Percentiles rank a stretch among this genome's conserved stretches.
Conservation (phyloP, 2,888 invertebrate species). For the Pandemis cinnamomeana region DNA sequence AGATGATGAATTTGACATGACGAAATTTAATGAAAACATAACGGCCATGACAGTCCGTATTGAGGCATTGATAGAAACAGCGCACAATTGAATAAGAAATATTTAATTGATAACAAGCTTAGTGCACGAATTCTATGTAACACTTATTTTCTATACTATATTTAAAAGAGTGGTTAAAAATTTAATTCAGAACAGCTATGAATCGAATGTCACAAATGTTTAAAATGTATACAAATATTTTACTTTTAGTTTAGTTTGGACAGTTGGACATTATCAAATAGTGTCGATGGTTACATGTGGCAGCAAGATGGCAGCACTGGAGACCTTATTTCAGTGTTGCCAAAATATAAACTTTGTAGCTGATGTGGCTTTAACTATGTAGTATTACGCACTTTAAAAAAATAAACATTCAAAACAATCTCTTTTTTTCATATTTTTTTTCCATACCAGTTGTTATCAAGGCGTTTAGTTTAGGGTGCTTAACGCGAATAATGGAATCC, state of each 20-base stretch:
- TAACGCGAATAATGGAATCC: too few species aligned
- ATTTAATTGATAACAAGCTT: neutral
- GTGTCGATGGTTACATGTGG: slow-evolving; percentile 18
- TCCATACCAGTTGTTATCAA: too few species aligned
- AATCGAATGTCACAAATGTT: too few species aligned
- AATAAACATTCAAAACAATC: too few species aligned
- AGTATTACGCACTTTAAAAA: too few species aligned
- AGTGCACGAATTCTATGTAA: too few species aligned
- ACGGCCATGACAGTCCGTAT: neutral
- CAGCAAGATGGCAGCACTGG: slow-evolving; percentile 34
- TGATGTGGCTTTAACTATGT: neutral
- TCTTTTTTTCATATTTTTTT: too few species aligned
- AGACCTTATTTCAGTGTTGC: neutral
- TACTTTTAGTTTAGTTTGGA: neutral
- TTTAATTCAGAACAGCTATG: neutral
- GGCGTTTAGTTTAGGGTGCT: too few species aligned
- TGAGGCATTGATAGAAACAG: neutral
- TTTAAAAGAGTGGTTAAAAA: too few species aligned
- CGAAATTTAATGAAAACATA: neutral
- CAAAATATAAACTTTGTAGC: neutral
- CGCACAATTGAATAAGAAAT: neutral
- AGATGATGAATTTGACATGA: slow-evolving; percentile 2
- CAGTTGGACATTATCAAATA: neutral
- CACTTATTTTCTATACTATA: neutral
- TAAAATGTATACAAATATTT: neutral